Conservation (phyloP, 2,888 invertebrate species). For the Phymatocera aterrima region DNA sequence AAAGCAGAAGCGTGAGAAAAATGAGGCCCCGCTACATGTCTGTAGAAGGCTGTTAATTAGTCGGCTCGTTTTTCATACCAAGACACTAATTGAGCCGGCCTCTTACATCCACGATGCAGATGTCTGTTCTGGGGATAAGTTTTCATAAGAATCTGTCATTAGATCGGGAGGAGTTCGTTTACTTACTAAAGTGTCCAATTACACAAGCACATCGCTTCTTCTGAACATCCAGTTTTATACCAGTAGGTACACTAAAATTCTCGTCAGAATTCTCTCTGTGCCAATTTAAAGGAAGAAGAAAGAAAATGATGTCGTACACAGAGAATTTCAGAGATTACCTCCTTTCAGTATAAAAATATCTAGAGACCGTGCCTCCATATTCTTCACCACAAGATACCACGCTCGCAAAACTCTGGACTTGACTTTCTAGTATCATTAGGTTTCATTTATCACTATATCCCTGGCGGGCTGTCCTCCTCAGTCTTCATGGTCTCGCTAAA, state of each 20-base stretch:
- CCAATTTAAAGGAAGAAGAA: not conserved
- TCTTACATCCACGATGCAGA: conserved; percentile 53
- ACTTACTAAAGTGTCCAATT: not conserved
- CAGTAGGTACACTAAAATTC: not conserved
- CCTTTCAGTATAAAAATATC: not conserved
- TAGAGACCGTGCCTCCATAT: not conserved
- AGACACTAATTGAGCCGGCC: conserved; percentile 61
- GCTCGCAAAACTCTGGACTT: not conserved
- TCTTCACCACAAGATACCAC: not conserved
- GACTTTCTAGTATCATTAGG: conserved; percentile 30
- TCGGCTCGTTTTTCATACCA: conserved; percentile 62
- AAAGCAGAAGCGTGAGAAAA: not conserved
- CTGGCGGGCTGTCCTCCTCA: conserved; percentile 8
- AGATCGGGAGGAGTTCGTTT: not conserved
- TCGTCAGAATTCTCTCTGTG: not conserved
- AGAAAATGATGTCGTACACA: not conserved
- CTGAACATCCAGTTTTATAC: not conserved
- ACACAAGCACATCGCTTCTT: not conserved
- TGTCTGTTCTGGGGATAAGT: not conserved
- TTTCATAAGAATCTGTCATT: conserved; percentile 1
- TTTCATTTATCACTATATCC: conserved; percentile 39
- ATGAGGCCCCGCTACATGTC: not conserved
- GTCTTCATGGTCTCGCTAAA: not conserved
- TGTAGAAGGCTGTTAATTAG: conserved; percentile 36
- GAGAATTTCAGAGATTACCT: not conserved